These are phyloP conservation scores for Syngnathus typhle DNA, from an alignment of 2,113 vertebrate genomes.

Conservation along the genomic window DNA sequence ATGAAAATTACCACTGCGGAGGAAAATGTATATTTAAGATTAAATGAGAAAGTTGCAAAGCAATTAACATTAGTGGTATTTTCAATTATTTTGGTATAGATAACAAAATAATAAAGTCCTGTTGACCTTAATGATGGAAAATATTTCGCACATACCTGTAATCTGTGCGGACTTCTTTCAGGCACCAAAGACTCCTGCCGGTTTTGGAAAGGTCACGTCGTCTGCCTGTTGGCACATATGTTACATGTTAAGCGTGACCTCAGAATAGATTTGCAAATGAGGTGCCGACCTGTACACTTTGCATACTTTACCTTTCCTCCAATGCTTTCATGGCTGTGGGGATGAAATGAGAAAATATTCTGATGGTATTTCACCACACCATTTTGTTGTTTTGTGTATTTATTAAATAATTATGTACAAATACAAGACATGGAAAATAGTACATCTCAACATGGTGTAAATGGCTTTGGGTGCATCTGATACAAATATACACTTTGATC, in stretches of 20 bases:
- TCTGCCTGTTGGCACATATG: not conserved
- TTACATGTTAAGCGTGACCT: not conserved
- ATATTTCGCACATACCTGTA: no score
- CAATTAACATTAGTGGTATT: not conserved
- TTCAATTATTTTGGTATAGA: not conserved
- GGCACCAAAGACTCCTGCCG: not conserved
- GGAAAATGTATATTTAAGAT: not conserved
- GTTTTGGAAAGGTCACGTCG: not conserved
- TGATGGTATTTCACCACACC: not conserved
- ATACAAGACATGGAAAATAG: constrained; percentile 65
- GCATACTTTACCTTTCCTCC: no score
- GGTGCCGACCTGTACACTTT: not conserved
- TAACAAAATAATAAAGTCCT: no score
- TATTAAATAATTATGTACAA: constrained; percentile 68
- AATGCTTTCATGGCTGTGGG: no score
- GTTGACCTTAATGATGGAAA: no score
- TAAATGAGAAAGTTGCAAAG: not conserved
- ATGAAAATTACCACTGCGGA: not conserved
- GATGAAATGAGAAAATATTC: no score
- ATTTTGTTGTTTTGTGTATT: constrained; percentile 29
- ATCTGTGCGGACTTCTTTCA: no score
- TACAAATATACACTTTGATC: constrained; percentile 56
- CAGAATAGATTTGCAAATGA: not conserved
- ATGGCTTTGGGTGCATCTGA: constrained; percentile 56
- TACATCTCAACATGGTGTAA: constrained; percentile 52